Evolutionary conservation across 2,113 vertebrate species (phyloP).

Genomic region (Columba livia): DNA sequence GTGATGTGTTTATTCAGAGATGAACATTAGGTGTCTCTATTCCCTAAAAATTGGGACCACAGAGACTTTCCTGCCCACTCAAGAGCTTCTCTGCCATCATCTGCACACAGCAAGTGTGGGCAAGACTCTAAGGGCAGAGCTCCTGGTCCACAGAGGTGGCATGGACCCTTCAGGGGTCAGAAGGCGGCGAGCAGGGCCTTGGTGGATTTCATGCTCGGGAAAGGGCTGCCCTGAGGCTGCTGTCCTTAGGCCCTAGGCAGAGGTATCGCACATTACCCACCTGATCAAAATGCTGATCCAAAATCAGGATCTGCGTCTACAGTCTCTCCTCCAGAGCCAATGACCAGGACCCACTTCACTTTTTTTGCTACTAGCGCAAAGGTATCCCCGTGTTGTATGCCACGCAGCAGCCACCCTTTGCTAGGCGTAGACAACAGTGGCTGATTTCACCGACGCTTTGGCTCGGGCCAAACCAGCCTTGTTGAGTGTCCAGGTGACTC

Average conservation of each 20-base stretch:
- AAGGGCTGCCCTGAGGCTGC: not conserved
- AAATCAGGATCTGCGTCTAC: not conserved
- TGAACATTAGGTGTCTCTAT: constrained; percentile 44
- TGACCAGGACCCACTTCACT: too few species aligned
- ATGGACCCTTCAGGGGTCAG: fast-evolving
- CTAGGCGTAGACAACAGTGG: fast-evolving
- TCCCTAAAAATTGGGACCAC: not conserved
- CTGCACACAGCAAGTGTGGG: not conserved
- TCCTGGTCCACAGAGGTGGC: fast-evolving
- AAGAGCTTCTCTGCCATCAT: not conserved
- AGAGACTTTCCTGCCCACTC: not conserved
- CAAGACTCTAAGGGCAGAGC: fast-evolving
- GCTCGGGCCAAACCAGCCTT: not conserved
- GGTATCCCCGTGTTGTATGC: fast-evolving
- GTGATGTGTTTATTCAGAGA: not conserved
- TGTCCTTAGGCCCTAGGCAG: fast-evolving
- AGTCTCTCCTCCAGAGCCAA: not conserved
- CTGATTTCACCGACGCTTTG: not conserved
- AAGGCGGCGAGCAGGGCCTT: not conserved
- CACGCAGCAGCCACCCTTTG: not conserved
- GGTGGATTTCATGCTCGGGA: fast-evolving
- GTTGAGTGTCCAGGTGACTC: not conserved
- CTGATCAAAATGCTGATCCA: fast-evolving
- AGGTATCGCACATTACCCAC: fast-evolving
- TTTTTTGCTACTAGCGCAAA: too few species aligned